Evolutionary conservation across 2,888 invertebrate species (phyloP).

Genomic region (Baccha elongata): DNA sequence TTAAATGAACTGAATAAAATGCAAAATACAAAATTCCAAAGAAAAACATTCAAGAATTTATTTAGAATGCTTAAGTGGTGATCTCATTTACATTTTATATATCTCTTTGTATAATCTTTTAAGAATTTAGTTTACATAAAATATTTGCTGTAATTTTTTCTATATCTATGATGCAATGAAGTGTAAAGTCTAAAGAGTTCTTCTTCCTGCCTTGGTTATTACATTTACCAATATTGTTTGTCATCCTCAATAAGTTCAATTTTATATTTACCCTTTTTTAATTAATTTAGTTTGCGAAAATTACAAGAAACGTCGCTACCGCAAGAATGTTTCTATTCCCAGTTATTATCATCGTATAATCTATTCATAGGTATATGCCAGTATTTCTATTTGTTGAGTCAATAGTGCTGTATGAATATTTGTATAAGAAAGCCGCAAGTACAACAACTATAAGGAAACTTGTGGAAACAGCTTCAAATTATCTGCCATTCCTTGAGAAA

Average conservation of each 20-base stretch:
- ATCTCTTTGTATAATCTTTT: background rate
- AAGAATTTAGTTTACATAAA: no score
- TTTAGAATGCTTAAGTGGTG: background rate
- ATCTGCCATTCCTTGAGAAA: background rate
- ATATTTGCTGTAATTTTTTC: background rate
- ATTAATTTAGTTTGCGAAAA: slow-evolving; percentile 4
- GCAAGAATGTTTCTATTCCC: background rate
- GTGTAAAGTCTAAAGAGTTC: no score
- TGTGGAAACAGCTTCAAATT: background rate
- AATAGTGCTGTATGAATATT: slow-evolving; percentile 15
- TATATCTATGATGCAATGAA: background rate
- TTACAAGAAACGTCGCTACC: background rate
- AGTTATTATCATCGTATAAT: slow-evolving; percentile 30
- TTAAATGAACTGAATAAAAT: background rate
- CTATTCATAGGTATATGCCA: background rate
- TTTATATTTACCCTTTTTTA: slow-evolving; percentile 1
- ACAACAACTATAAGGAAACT: slow-evolving; percentile 3
- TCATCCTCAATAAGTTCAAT: background rate
- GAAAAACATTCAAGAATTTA: background rate
- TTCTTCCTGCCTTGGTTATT: background rate
- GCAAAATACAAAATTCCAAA: background rate
- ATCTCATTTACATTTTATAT: background rate
- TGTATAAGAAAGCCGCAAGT: background rate
- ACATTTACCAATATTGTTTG: background rate
- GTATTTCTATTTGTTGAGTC: slow-evolving; percentile 26